Conservation (phyloP, 2,888 invertebrate genomes). For the Acanthoscelides obtectus region DNA sequence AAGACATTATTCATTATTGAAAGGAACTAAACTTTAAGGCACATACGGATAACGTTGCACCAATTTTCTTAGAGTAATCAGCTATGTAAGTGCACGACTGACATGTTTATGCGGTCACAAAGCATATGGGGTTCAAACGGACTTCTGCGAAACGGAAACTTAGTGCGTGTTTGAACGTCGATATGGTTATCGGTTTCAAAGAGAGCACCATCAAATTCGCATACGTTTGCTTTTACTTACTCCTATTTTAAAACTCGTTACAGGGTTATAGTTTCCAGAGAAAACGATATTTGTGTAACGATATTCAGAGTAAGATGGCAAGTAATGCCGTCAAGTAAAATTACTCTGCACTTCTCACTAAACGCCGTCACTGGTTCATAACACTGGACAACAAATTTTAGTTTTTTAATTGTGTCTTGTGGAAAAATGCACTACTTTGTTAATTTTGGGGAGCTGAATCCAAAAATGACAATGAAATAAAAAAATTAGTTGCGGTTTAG, state of each 20-base stretch:
- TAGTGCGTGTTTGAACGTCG: neutral
- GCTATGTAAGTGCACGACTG: neutral
- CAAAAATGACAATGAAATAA: too few relatives aligned
- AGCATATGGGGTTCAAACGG: neutral
- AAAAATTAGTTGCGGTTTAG: too few relatives aligned
- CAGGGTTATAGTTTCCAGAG: neutral
- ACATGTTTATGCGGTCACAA: neutral
- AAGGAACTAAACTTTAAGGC: neutral
- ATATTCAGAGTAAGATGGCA: neutral
- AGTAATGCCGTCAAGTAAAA: too few relatives aligned
- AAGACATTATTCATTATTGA: neutral
- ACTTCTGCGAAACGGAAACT: neutral
- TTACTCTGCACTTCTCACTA: too few relatives aligned
- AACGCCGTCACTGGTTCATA: too few relatives aligned
- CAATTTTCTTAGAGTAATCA: neutral
- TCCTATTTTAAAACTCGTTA: neutral
- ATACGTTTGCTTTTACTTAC: neutral
- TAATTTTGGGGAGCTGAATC: too few relatives aligned
- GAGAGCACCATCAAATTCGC: neutral
- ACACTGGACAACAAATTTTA: too few relatives aligned
- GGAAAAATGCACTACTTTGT: too few relatives aligned
- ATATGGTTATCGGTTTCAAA: neutral
- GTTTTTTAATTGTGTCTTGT: too few relatives aligned
- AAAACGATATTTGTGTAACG: neutral
- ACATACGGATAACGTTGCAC: neutral